Percentiles rank a stretch among this genome's conserved stretches.
Conservation (phyloP, 2,888 invertebrate species). For the Drosophila tripunctata region DNA sequence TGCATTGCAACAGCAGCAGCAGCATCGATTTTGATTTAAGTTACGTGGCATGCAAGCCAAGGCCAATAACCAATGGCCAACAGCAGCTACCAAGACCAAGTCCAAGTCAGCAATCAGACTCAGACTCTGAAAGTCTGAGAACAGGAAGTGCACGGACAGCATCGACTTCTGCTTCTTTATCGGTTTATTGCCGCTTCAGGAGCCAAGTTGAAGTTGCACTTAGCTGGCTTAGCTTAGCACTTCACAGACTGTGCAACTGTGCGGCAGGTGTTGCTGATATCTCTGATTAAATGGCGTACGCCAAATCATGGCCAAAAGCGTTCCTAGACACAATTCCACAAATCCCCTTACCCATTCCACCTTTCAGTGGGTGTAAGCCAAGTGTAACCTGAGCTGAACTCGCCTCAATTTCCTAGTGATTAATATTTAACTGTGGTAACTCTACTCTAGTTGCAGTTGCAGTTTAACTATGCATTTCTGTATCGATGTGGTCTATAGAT, state of each 20-base stretch:
- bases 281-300: conserved; percentile 77
- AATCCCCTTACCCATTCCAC: background rate
- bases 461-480: conserved; percentile 8
- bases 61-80: conserved; percentile 39
- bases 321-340: conserved; percentile 55
- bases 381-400: conserved; percentile 46
- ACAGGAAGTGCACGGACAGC: conserved; percentile 51
- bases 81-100: conserved; percentile 38
- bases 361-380: conserved; percentile 37
- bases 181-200: conserved; percentile 75
- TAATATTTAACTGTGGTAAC: conserved; percentile 36
- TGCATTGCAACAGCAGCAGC: conserved; percentile 26
- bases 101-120: background rate
- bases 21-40: conserved; percentile 59
- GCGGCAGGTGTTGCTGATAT: conserved; percentile 77
- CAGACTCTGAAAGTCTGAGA: background rate
- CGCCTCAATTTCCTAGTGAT: conserved; percentile 26
- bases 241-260: background rate
- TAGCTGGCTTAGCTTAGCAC: too few relatives aligned
- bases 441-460: too few relatives aligned
- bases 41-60: conserved; percentile 55
- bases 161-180: conserved; percentile 57
- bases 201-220: conserved; percentile 38
- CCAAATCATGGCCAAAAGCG: conserved; percentile 75
- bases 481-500: background rate